Conservation (phyloP, 2,113 vertebrate genomes). For the Centropus unirufus region DNA sequence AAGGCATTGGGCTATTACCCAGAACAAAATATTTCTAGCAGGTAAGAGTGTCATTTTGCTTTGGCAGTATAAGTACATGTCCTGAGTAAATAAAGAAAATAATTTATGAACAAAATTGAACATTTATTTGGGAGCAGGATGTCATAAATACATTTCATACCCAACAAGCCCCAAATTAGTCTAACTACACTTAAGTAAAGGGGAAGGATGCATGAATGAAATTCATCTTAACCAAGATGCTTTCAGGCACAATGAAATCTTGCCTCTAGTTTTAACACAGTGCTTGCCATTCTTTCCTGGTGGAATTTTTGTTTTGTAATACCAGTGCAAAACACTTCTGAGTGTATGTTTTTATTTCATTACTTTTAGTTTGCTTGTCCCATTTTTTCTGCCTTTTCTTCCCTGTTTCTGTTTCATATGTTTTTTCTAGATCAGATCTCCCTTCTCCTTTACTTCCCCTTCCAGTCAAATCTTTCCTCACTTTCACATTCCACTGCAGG, state of each 20-base stretch:
- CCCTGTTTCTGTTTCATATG: neutral
- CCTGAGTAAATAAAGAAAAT: conserved; percentile 33
- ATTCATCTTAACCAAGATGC: neutral
- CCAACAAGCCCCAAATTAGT: neutral
- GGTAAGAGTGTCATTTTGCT: conserved; percentile 21
- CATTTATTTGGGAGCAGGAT: conserved; percentile 9
- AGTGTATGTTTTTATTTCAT: neutral
- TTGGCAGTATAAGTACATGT: neutral
- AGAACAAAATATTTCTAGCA: conserved; percentile 22
- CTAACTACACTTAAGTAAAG: neutral
- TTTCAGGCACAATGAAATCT: conserved; percentile 12
- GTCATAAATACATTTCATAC: conserved; percentile 6
- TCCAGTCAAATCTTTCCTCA: neutral
- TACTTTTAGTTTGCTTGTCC: neutral
- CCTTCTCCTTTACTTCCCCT: neutral
- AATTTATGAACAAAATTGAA: conserved; percentile 17
- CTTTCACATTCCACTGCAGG: neutral
- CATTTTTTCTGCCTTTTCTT: neutral
- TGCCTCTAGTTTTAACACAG: neutral
- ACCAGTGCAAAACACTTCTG: neutral
- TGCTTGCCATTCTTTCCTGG: neutral
- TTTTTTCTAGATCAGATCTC: neutral
- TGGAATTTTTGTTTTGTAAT: neutral
- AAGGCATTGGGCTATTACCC: conserved; percentile 14
- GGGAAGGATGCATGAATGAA: conserved; percentile 2